Conservation (phyloP, 2,113 vertebrate genomes). For the Hippocampus zosterae region DNA sequence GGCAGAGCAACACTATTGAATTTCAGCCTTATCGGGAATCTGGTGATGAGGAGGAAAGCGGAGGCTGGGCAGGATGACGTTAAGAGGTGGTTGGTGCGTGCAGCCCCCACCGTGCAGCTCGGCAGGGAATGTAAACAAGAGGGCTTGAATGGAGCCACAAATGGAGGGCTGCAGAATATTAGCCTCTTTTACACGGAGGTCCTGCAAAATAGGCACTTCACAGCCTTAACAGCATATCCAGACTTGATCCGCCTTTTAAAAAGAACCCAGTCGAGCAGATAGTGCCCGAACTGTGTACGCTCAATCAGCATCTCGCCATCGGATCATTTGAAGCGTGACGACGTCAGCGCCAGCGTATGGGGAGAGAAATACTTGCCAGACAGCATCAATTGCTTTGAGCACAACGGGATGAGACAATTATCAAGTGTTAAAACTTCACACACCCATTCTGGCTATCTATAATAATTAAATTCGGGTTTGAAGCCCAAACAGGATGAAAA, state of each 20-base stretch:
- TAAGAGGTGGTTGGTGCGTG: constrained; percentile 30
- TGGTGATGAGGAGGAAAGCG: constrained; percentile 44
- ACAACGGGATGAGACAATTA: not conserved
- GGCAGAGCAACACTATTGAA: constrained; percentile 32
- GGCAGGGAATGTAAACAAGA: constrained; percentile 64
- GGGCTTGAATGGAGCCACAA: constrained; percentile 39
- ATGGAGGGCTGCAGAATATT: constrained; percentile 24
- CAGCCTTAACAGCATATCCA: not conserved
- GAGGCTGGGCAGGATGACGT: constrained; percentile 30
- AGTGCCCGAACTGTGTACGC: not conserved
- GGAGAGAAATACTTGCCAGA: not conserved
- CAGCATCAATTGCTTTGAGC: not conserved
- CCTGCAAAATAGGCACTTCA: not conserved
- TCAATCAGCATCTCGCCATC: not conserved
- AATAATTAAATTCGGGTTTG: too few relatives aligned
- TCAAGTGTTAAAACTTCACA: not conserved
- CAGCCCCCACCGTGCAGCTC: constrained; percentile 45
- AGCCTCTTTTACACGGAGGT: not conserved
- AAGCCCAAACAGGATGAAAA: too few relatives aligned
- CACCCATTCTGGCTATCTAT: too few relatives aligned
- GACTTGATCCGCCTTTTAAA: not conserved
- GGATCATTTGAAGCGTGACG: not conserved
- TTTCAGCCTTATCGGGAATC: constrained; percentile 54
- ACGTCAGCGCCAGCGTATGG: not conserved
- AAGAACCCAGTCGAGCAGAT: not conserved